phyloP scores from a whole-genome alignment of 2,888 invertebrate genomes.

The Ypsolopha sequella region DNA sequence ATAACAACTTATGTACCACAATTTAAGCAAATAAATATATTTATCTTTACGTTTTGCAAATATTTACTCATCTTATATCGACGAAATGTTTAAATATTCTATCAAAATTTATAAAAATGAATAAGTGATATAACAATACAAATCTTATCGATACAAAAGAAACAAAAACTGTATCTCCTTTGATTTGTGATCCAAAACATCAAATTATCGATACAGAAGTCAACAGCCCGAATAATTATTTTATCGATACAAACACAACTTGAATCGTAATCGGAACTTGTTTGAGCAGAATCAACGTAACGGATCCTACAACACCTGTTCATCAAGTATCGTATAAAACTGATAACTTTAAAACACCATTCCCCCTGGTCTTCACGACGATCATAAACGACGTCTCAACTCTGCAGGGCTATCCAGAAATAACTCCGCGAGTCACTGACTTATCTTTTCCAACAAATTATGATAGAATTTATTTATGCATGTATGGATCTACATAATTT shows the following conservation, averaged over 20 bases:
- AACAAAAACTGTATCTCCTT: too few species aligned
- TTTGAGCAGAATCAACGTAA: constrained; percentile 25
- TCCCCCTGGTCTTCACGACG: background rate
- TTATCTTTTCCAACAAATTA: background rate
- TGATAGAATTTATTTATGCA: background rate
- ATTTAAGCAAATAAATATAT: too few species aligned
- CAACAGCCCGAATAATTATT: constrained; percentile 6
- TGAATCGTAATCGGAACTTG: constrained; percentile 26
- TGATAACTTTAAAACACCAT: constrained; percentile 7
- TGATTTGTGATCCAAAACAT: background rate
- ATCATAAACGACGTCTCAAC: background rate
- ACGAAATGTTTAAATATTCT: too few species aligned
- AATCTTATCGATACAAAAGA: too few species aligned
- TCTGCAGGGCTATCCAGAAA: background rate
- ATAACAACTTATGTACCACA: too few species aligned
- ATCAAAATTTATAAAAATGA: too few species aligned
- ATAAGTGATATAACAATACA: too few species aligned
- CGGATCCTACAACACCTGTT: constrained; percentile 36
- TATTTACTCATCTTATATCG: too few species aligned
- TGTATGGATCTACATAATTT: background rate
- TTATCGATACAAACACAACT: constrained; percentile 24
- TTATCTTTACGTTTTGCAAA: too few species aligned
- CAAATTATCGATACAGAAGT: constrained; percentile 11
- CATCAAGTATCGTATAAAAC: constrained; percentile 17
- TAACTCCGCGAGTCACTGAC: constrained; percentile 1